Evolutionary conservation across 2,797 vertebrate species (phyloP).

Genomic region (Rallus crepitans): DNA sequence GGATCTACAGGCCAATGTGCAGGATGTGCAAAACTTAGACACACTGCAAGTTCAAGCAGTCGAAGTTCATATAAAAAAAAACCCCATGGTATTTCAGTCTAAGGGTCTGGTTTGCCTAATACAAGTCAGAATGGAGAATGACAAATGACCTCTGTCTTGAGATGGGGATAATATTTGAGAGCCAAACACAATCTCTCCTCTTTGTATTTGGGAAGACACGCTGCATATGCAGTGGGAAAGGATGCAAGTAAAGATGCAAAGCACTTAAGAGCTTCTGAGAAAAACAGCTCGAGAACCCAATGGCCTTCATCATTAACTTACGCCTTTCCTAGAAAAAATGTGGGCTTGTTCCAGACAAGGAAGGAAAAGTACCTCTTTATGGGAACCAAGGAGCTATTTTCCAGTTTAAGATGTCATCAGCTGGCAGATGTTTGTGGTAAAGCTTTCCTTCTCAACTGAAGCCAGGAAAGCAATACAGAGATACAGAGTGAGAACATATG

Average conservation of each 20-base stretch:
- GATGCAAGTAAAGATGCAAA: neutral
- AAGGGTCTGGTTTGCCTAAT: neutral
- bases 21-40: neutral
- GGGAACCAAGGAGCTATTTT: neutral
- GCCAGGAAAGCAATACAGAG: neutral
- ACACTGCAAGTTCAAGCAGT: neutral
- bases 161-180: neutral
- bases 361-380: neutral
- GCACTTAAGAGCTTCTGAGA: neutral
- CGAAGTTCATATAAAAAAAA: neutral
- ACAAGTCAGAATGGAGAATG: neutral
- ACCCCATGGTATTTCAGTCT: neutral
- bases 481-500: slow-evolving; percentile 7
- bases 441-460: neutral
- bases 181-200: neutral
- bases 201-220: neutral
- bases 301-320: neutral
- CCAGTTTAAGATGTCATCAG: slow-evolving; percentile 5
- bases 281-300: neutral
- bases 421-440: slow-evolving; percentile 47
- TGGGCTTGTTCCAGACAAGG: neutral
- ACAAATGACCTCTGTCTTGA: neutral
- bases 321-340: neutral
- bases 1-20: neutral
- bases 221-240: neutral